These are phyloP conservation scores for Hemibagrus guttatus DNA, from an alignment of 2,797 vertebrate species.

Conservation along the genomic window DNA sequence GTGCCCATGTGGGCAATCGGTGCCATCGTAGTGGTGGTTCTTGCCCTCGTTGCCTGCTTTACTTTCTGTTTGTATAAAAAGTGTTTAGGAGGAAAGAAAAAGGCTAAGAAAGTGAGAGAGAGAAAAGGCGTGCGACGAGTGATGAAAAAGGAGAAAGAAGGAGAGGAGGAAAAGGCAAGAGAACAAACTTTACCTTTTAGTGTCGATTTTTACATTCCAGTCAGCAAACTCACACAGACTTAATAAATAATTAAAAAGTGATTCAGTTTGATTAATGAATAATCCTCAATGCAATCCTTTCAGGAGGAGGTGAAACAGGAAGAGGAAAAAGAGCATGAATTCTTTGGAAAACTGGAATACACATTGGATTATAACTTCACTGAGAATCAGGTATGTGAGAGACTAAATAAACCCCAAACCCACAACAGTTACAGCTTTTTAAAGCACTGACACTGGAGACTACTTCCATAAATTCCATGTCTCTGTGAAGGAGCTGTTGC, in stretches of 20 bases:
- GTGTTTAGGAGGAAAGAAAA: slow-evolving; percentile 74
- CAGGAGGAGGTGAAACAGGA: slow-evolving; percentile 71
- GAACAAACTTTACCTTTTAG: background rate
- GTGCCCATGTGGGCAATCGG: slow-evolving; percentile 88
- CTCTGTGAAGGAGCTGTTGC: background rate
- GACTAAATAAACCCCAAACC: background rate
- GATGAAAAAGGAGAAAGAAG: slow-evolving; percentile 81
- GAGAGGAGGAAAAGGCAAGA: slow-evolving; percentile 80
- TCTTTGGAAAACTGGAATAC: slow-evolving; percentile 84
- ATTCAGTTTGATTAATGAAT: background rate
- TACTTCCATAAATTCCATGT: background rate
- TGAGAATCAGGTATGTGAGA: slow-evolving; percentile 77
- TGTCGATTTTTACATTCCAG: background rate
- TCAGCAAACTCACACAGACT: too few species aligned
- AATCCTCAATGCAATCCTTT: background rate
- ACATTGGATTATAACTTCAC: slow-evolving; percentile 87
- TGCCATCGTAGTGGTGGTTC: slow-evolving; percentile 80
- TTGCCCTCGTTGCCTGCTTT: slow-evolving; percentile 79
- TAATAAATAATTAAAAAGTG: background rate
- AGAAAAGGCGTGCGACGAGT: slow-evolving; percentile 76
- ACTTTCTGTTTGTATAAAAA: slow-evolving; percentile 85
- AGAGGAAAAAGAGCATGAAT: slow-evolving; percentile 77
- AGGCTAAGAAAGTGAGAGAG: slow-evolving; percentile 85
- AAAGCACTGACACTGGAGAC: background rate
- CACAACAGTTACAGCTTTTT: background rate